Evolutionary conservation across 2,888 invertebrate genomes (phyloP).

Genomic region (Norana najaformis): DNA sequence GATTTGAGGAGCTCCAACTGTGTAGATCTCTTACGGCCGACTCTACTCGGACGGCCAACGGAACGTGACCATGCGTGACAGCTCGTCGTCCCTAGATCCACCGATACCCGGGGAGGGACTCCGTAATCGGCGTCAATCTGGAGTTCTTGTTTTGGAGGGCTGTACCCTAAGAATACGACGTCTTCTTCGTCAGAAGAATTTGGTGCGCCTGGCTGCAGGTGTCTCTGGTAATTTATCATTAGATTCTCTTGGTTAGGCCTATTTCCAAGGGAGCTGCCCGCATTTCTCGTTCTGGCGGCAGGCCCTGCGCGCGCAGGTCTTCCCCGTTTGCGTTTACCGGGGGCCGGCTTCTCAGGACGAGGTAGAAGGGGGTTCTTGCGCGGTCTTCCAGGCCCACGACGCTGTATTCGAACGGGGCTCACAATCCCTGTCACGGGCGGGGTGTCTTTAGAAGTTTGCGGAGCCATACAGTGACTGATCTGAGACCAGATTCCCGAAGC

Average conservation of each 20-base stretch:
- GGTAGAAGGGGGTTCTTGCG: constrained; percentile 22
- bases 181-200: constrained; percentile 1
- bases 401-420: background rate
- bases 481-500: background rate
- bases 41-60: background rate
- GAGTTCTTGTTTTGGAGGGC: background rate
- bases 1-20: constrained; percentile 3
- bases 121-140: background rate
- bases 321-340: background rate
- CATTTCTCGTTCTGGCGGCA: background rate
- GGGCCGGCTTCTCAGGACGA: background rate
- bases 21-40: background rate
- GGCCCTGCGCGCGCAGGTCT: background rate
- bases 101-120: background rate
- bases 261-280: background rate
- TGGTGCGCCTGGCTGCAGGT: background rate
- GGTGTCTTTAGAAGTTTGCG: background rate
- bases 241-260: no score
- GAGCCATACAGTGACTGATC: background rate
- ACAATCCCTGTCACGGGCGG: background rate
- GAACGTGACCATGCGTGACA: background rate
- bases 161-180: background rate
- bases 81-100: background rate
- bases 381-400: constrained; percentile 16
- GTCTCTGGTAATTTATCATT: background rate